A percentile compares a stretch with the other conserved stretches of the same genome.
These are phyloP conservation scores for Chromis chromis DNA, from an alignment of 2,797 vertebrate genomes.

Conservation along the genomic window DNA sequence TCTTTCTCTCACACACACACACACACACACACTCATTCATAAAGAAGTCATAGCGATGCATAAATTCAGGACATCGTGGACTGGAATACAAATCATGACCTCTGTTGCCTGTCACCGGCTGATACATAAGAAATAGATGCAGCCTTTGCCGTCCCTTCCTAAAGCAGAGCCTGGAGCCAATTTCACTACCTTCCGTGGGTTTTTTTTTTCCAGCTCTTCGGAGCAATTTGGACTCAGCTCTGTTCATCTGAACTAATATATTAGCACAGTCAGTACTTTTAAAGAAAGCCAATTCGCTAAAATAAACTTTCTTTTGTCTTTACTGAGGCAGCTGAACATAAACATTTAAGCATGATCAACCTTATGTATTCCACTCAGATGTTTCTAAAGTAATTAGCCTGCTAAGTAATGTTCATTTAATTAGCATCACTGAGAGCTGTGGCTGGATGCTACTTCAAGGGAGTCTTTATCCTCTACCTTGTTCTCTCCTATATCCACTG, in stretches of 20 bases:
- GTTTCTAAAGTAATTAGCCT: slow-evolving; percentile 31
- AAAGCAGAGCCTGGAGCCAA: slow-evolving; percentile 39
- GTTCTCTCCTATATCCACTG: slow-evolving; percentile 12
- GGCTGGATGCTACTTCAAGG: not conserved
- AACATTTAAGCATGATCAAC: slow-evolving; percentile 2
- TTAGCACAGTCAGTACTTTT: not conserved
- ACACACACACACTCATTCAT: slow-evolving; percentile 44
- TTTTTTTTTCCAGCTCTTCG: slow-evolving; percentile 18
- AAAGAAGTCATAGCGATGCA: slow-evolving; percentile 67
- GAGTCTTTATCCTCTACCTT: slow-evolving; percentile 20
- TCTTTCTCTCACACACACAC: slow-evolving; percentile 28
- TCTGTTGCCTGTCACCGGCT: slow-evolving; percentile 43
- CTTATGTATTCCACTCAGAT: not conserved
- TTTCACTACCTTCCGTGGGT: slow-evolving; percentile 31
- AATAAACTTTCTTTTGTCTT: slow-evolving; percentile 4
- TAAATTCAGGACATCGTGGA: slow-evolving; percentile 50
- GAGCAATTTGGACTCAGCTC: slow-evolving; percentile 10
- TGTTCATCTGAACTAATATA: slow-evolving; percentile 7
- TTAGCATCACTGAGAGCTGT: slow-evolving; percentile 30
- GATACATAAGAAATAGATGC: slow-evolving; percentile 62
- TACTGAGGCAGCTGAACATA: slow-evolving; percentile 6
- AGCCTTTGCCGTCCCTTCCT: slow-evolving; percentile 27
- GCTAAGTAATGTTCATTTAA: slow-evolving; percentile 41
- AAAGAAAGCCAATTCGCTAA: not conserved
- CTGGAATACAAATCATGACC: slow-evolving; percentile 74